Evolutionary conservation across 2,888 invertebrate genomes (phyloP), one percentile per base, ranked within the genome.

Genomic region (Mayetiola destructor): DNA sequence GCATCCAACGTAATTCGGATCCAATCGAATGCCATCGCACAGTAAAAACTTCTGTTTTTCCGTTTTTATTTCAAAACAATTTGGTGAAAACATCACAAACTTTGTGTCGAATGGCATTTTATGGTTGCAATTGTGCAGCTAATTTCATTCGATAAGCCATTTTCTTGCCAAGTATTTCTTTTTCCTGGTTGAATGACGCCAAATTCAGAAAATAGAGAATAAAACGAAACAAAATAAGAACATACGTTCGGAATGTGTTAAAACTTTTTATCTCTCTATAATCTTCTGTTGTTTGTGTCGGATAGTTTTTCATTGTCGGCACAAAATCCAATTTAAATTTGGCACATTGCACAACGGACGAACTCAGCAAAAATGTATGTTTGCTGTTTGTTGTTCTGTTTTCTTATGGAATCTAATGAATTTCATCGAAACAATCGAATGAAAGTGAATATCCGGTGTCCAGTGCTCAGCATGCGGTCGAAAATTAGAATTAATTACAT

Each of bases 91-190:
- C n/a, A n/a, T 42, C 42, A 14, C 42, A n/a, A 27, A n/a, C 23
- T 5, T 27, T 48, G 27, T 23, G 2, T 23, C 14, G 14, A 48
- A 27, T 5, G n/a, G 8, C 6, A 9, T 16, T 27, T 27, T 27
- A 2, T 48, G 48, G n/a, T 27, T 18, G 48, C n/a, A 27, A 27
- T 27, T 27, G 48, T 27, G 8, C 27, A 48, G 16, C 48, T 48
- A 48, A 48, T 48, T 48, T 27, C 48, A 48, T 48, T 48, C 48
- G 48, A 48, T 48, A 27, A 48, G 48, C 27, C 48, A 48, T 48
- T 48, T 48, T 16, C n/a, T 48, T 48, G 48, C 27, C 48, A 48
- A 48, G 27, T 27, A 27, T 48, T 27, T 8, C 16, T 10, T 20
- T 9, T 8, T 5, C 14, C 14, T n/a, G 12, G 16, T 36, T 4